Evolutionary conservation across 2,888 invertebrate species (phyloP), one percentile per base, ranked within the genome.

Genomic region (Microdon myrmicae): DNA sequence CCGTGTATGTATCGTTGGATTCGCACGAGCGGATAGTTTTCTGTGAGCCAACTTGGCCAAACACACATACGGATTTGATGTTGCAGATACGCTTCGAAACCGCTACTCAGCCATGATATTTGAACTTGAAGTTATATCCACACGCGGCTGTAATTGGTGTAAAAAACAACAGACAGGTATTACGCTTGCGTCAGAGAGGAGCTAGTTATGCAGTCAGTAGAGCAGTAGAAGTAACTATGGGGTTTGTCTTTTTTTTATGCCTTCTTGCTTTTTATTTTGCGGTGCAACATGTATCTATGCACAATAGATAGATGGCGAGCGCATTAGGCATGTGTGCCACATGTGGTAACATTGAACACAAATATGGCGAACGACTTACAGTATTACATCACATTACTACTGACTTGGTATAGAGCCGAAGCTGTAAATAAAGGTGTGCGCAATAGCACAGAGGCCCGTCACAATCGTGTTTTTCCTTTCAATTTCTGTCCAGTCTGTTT

Each of bases 61-160:
- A 58, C 64, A 53, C n/a, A n/a, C n/a, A n/a, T n/a, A n/a, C 20
- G 41, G 64, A 31, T 35, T 26, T 22, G 31, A 37, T 45, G 19
- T 17, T 19, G 17, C n/a, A 32, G 26, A 43, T 51, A 49, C n/a
- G n/a, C 14, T 41, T 54, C 45, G 31, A 41, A 64, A 64, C 64
- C 64, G 64, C 64, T 64, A 64, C 51, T 64, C 64, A 64, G 58
- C 64, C 64, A 64, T 64, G 64, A 64, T 64, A 64, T 64, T 64
- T 64, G 64, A 64, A 64, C 64, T 64, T 64, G 64, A 64, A 64
- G 64, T 64, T 47, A 58, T 58, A 58, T 41, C 45, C 51, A 45
- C 51, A 56, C 61, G 56, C n/a, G n/a, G n/a, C n/a, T n/a, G n/a
- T n/a, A n/a, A n/a, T n/a, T n/a, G n/a, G n/a, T n/a, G n/a, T n/a